Evolutionary conservation across 2,113 vertebrate genomes (phyloP), one percentile per base, ranked within the genome.

Genomic region (Cynocephalus volans): DNA sequence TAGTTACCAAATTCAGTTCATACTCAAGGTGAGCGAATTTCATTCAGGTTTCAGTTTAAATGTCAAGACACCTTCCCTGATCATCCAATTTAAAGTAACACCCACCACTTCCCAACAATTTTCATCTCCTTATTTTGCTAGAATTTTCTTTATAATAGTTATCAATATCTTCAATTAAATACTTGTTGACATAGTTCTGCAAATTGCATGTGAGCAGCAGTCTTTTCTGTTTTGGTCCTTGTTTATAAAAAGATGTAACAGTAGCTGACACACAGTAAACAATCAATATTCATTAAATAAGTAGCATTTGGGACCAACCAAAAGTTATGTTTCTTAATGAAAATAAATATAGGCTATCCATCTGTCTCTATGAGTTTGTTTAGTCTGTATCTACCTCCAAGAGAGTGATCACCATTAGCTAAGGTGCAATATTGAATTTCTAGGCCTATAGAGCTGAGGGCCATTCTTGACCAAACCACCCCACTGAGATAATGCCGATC

Each of bases 41-140:
- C 36, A 75, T 48, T 94, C 36, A 76, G 36, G 52, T 77, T 81
- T 80, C 91, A 87, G 54, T 48, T 70, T 81, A 93, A 81, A 90
- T 56, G 28, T 56, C n/a, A 26, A 31, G 54, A 75, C 9, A 15
- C 50, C 12, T 81, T 86, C 33, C 41, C 60, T 86, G 19, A 79
- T 81, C 73, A 86, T 82, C 67, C 31, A 33, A 56, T 80, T 95
- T 75, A 89, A 92, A 96, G 41, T 67, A 85, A 60, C 14, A 85
- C 24, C 56, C 1, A 50, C n/a, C 18, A 33, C 45, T 36, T 60
- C 54, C 33, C 81, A 75, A 88, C 10, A 94, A 67, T 24, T 64
- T 64, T 69, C n/a, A 41, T 67, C 28, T 18, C n/a, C 21, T 83
- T 65, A 83, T 62, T 54, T 36, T 96, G 48, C 19, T 82, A 24